Evolutionary conservation across 2,888 invertebrate genomes (phyloP).

Genomic region (Drosophila fulvimacula): DNA sequence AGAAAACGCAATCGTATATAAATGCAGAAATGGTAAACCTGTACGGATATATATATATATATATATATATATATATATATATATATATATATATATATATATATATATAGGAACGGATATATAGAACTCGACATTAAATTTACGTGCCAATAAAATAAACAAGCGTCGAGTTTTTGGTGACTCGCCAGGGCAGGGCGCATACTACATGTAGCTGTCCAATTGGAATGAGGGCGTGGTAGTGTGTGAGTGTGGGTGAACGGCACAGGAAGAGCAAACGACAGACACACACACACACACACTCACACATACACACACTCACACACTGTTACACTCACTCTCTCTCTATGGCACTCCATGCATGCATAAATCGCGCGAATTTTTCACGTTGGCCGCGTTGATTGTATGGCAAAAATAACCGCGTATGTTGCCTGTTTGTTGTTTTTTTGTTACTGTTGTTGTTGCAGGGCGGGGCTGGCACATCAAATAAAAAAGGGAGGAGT

Average conservation of each 20-base stretch:
- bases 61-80: not conserved
- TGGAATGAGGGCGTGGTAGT: constrained; percentile 9
- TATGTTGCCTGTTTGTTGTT: constrained; percentile 52
- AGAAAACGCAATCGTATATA: constrained; percentile 33
- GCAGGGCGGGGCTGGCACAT: constrained; percentile 21
- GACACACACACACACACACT: constrained; percentile 38
- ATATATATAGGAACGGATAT: constrained; percentile 6
- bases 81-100: not conserved
- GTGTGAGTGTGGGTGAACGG: constrained; percentile 21
- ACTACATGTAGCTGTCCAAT: constrained; percentile 25
- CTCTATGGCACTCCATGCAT: constrained; percentile 64
- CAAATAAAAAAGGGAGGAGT: constrained; percentile 1
- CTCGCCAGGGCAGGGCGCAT: constrained; percentile 54
- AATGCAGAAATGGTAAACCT: constrained; percentile 62
- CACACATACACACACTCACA: constrained; percentile 18
- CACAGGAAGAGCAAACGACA: constrained; percentile 59
- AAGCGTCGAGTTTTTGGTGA: constrained; percentile 79
- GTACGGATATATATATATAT: constrained; percentile 6
- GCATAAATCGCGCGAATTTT: constrained; percentile 79
- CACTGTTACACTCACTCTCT: constrained; percentile 29
- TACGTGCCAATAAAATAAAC: constrained; percentile 82
- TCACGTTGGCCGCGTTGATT: constrained; percentile 77
- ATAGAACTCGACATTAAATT: constrained; percentile 70
- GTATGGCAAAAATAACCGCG: constrained; percentile 75
- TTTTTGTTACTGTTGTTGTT: constrained; percentile 15